Conservation (phyloP, 2,797 vertebrate species). For the Channa striata region DNA sequence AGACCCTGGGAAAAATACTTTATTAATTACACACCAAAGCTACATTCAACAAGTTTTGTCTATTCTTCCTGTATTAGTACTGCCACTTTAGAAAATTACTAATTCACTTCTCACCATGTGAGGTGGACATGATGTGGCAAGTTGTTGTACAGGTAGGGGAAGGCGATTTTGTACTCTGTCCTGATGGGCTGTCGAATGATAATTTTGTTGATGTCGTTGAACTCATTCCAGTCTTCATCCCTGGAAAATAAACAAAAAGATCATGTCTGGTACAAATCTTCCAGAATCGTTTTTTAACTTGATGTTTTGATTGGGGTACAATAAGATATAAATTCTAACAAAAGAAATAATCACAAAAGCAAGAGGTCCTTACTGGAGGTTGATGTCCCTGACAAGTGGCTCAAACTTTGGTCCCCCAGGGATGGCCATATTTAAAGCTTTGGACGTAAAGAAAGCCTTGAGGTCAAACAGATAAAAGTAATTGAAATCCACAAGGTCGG, state of each 20-base stretch:
- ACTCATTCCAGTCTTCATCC: slow-evolving; percentile 99
- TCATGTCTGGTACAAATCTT: slow-evolving; percentile 5
- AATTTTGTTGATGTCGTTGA: slow-evolving; percentile 99
- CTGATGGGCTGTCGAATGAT: slow-evolving; percentile 99
- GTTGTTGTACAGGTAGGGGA: slow-evolving; percentile 98
- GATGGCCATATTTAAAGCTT: slow-evolving; percentile 99
- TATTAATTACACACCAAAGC: no score
- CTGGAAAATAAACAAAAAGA: slow-evolving; percentile 67
- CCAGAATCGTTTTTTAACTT: background rate
- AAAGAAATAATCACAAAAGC: background rate
- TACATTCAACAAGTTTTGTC: background rate
- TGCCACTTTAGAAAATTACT: background rate
- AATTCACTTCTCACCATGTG: slow-evolving; percentile 88
- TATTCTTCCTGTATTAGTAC: background rate
- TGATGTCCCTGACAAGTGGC: slow-evolving; percentile 97
- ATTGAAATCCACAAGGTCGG: slow-evolving; percentile 97
- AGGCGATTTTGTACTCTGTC: slow-evolving; percentile 99
- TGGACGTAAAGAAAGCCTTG: slow-evolving; percentile 99
- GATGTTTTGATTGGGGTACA: background rate
- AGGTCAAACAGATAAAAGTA: slow-evolving; percentile 99
- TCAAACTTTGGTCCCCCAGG: slow-evolving; percentile 99
- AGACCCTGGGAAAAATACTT: no score
- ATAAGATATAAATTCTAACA: background rate
- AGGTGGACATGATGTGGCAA: slow-evolving; percentile 98
- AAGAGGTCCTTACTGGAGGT: slow-evolving; percentile 91